Base-by-base conservation (phyloP, 2,888 invertebrate species). In the Dinocampus coccinellae region DNA sequence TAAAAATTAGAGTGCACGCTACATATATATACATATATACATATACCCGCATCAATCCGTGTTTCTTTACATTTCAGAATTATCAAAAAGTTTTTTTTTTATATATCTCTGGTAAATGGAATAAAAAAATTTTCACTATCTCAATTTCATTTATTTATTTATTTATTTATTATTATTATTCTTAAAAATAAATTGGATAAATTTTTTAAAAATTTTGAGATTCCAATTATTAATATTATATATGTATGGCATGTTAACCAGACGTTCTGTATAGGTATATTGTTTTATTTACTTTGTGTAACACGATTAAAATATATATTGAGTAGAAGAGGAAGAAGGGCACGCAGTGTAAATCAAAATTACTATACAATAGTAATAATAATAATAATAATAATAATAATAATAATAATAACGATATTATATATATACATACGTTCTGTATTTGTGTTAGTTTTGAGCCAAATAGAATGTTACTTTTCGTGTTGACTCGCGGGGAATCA, bases 401-500 rank as follows among this genome's bases (percentile, higher is more conserved):
- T 11, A 36, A 36, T 11, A 9, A 33, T 20, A 2, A 24, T 20
- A 68, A 36, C 34, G 42, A 39, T 24, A 26, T 52, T 9, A 68
- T 52, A 68, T 47, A 52, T 34, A 68, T 26, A 60, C 52, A 3
- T 11, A 36, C 33, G 16, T 33, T 36, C 36, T 53, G 24, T 22
- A 55, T n/a, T 39, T 29, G n/a, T 29, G 13, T 24, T 61, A 16
- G 36, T 26, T 55, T 16, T 47, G 7, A 60, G 20, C 34, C 20
- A 47, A 60, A 22, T 36, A 61, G 36, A 66, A 24, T 16, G 11
- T 16, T 20, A 47, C 57, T 57, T 29, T 22, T 55, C 61, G 34
- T 22, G 53, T 39, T 22, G 20, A 58, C 58, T 55, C 55, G 63
- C 57, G 55, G 69, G 26, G 55, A 67, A 57, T 63, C 64, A 71